phyloP scores from a whole-genome alignment of 1,140 invertebrate species.

The Rhynchophorus ferrugineus region DNA sequence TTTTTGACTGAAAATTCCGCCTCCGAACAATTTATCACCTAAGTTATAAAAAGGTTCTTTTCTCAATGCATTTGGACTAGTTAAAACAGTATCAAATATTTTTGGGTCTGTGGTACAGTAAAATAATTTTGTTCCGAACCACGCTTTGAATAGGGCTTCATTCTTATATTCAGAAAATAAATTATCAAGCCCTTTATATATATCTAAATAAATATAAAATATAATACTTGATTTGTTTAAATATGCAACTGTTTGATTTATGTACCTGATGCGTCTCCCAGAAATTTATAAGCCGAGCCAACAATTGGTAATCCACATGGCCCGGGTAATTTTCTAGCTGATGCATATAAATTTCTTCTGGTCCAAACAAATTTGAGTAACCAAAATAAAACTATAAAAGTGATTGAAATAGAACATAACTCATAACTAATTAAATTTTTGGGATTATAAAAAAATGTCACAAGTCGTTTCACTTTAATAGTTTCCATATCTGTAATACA shows the following conservation, averaged over 20 bases:
- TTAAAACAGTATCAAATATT: neutral
- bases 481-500: too few relatives aligned
- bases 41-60: neutral
- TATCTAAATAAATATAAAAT: too few relatives aligned
- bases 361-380: slow-evolving; percentile 19
- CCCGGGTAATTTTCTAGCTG: slow-evolving; percentile 41
- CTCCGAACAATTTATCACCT: neutral
- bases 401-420: neutral
- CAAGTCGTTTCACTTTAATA: too few relatives aligned
- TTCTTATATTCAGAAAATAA: too few relatives aligned
- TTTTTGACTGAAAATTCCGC: neutral
- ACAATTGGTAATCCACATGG: slow-evolving; percentile 49
- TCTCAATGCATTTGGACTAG: neutral
- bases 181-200: too few relatives aligned
- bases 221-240: too few relatives aligned
- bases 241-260: too few relatives aligned
- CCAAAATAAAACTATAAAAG: slow-evolving; percentile 10
- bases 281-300: slow-evolving; percentile 48
- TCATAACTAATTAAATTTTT: slow-evolving; percentile 10
- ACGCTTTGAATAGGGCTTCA: neutral
- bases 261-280: slow-evolving; percentile 45
- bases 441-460: too few relatives aligned
- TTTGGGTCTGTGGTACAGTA: neutral
- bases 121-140: neutral
- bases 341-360: slow-evolving; percentile 28